Percentiles rank a stretch among this genome's conserved stretches.
phyloP scores from a whole-genome alignment of 2,797 vertebrate species.

The Podarcis lilfordi region DNA sequence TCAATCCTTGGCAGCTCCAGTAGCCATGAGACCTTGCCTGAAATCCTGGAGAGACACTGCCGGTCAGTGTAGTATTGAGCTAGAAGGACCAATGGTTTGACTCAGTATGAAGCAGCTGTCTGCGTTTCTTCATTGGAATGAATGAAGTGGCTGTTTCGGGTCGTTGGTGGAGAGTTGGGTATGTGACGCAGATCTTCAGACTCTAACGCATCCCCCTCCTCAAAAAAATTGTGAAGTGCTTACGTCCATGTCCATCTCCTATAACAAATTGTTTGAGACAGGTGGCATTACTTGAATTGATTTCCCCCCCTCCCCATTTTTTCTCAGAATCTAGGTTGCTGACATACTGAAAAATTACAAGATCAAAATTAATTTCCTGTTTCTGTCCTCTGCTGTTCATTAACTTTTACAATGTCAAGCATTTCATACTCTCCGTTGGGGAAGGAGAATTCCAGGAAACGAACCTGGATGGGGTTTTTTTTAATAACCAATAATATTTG shows the following conservation, averaged over 20 bases:
- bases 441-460: slow-evolving; percentile 27
- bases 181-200: neutral
- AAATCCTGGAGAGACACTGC: too few relatives aligned
- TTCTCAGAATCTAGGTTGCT: neutral
- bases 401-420: slow-evolving; percentile 5
- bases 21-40: too few relatives aligned
- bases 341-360: neutral
- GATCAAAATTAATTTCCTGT: slow-evolving; percentile 29
- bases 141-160: neutral
- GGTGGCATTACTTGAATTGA: too few relatives aligned
- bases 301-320: neutral
- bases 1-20: too few relatives aligned
- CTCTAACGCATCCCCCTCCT: neutral
- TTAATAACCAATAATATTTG: neutral
- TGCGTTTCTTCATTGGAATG: neutral
- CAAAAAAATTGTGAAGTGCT: neutral
- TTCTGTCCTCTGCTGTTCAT: slow-evolving; percentile 11
- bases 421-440: neutral
- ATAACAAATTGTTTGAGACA: neutral
- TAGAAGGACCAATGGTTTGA: too few relatives aligned
- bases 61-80: too few relatives aligned
- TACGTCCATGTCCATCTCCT: neutral
- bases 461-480: neutral
- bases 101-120: too few relatives aligned
- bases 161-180: neutral